A percentile compares a stretch with the other conserved stretches of the same genome.
Evolutionary conservation across 2,888 invertebrate genomes (phyloP).

Genomic region (Chymomyza procnemis): DNA sequence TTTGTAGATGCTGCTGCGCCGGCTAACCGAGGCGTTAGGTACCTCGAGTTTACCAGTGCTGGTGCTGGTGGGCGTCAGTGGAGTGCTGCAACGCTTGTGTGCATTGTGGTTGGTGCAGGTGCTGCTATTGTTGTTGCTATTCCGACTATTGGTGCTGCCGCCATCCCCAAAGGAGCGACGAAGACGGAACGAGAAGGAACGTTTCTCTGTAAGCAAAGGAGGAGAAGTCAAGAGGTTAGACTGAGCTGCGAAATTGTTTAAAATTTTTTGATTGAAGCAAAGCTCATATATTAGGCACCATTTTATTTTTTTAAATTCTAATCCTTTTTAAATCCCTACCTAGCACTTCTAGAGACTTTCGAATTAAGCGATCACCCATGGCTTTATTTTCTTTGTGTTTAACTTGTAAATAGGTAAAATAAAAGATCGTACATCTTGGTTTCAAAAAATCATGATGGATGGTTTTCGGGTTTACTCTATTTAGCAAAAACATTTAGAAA

Average conservation of each 20-base stretch:
- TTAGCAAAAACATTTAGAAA: no score
- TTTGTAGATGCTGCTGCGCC: conserved; percentile 77
- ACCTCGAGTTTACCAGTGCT: conserved; percentile 68
- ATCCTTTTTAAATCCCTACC: no score
- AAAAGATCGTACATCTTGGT: no score
- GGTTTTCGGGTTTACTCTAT: no score
- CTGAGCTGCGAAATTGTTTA: neutral
- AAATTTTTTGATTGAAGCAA: neutral
- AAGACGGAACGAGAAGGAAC: conserved; percentile 75
- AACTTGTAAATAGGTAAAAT: no score
- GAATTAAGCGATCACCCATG: no score
- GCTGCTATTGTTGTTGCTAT: conserved; percentile 76
- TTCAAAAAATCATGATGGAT: no score
- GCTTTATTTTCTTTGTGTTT: no score
- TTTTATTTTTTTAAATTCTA: no score
- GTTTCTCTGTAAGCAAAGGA: conserved; percentile 64
- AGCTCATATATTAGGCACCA: no score
- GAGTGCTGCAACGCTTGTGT: conserved; percentile 71
- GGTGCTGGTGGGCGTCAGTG: conserved; percentile 70
- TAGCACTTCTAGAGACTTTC: no score
- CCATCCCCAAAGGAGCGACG: conserved; percentile 74
- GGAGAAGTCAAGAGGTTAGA: neutral
- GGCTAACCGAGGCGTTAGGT: conserved; percentile 73
- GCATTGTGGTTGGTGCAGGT: conserved; percentile 74
- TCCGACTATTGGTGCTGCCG: conserved; percentile 75